Conservation (phyloP, 2,113 vertebrate genomes). For the Petrocephalus microphthalmus region DNA sequence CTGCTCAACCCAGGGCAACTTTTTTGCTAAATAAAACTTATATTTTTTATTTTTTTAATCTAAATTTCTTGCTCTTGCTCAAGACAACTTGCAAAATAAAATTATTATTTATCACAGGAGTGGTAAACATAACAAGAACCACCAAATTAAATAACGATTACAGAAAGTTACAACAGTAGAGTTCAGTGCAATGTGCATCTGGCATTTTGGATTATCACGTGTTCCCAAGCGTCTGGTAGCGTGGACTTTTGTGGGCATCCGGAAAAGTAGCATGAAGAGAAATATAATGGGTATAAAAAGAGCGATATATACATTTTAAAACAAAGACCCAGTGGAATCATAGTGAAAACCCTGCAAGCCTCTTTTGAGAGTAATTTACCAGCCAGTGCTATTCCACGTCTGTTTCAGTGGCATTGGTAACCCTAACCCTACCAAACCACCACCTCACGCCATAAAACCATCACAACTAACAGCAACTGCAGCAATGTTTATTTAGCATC, state of each 20-base stretch:
- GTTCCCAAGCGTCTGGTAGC: neutral
- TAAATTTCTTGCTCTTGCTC: too few species aligned
- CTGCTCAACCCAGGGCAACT: neutral
- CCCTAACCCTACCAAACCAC: conserved; percentile 17
- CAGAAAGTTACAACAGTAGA: neutral
- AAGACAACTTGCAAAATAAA: neutral
- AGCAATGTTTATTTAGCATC: conserved; percentile 23
- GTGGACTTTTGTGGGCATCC: neutral
- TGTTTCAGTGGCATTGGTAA: conserved; percentile 14
- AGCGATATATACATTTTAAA: neutral
- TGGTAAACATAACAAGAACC: neutral
- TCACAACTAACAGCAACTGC: conserved; percentile 23
- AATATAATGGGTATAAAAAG: conserved; percentile 3
- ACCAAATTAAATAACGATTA: neutral
- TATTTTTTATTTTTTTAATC: too few species aligned
- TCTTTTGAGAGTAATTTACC: conserved; percentile 30
- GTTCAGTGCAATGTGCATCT: neutral
- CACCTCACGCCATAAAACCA: conserved; percentile 26
- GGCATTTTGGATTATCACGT: neutral
- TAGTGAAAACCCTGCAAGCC: conserved; percentile 22
- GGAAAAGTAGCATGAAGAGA: neutral
- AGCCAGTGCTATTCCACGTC: conserved; percentile 24
- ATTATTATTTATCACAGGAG: neutral
- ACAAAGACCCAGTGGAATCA: conserved; percentile 20
- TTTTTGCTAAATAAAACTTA: too few species aligned